Evolutionary conservation across 2,113 vertebrate species (phyloP).

Genomic region (Ceratotherium simum): DNA sequence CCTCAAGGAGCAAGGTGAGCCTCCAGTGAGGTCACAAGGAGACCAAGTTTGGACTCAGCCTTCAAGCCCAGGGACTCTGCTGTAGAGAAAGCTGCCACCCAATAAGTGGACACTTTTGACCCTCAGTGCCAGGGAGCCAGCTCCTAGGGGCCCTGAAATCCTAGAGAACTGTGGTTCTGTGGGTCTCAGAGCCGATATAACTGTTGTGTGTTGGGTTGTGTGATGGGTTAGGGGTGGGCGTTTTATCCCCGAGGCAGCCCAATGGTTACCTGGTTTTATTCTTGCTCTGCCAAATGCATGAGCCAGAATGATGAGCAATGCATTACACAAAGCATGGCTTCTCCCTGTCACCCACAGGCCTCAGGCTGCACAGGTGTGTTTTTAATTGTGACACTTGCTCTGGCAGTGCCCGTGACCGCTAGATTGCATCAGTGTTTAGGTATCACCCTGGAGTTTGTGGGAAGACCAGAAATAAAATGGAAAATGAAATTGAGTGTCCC

Average conservation of each 20-base stretch:
- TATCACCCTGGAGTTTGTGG: background rate
- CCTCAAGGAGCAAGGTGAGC: background rate
- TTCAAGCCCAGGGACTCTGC: background rate
- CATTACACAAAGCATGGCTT: background rate
- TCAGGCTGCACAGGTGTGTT: background rate
- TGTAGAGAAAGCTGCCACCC: background rate
- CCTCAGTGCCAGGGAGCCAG: background rate
- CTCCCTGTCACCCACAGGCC: background rate
- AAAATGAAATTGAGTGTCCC: background rate
- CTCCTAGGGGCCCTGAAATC: background rate
- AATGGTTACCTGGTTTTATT: background rate
- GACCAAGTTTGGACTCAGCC: background rate
- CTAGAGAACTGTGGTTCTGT: background rate
- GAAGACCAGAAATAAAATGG: background rate
- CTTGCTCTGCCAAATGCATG: background rate
- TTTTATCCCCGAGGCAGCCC: background rate
- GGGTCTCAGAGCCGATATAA: background rate
- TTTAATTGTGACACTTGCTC: background rate
- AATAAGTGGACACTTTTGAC: background rate
- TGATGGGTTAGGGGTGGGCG: background rate
- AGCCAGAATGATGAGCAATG: background rate
- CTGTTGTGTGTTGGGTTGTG: too few species aligned
- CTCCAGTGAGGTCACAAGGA: background rate
- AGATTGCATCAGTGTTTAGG: background rate
- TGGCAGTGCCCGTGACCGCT: background rate